These are phyloP conservation scores for Hesperophylax magnus DNA, from an alignment of 1,140 invertebrate species.

Conservation along the genomic window DNA sequence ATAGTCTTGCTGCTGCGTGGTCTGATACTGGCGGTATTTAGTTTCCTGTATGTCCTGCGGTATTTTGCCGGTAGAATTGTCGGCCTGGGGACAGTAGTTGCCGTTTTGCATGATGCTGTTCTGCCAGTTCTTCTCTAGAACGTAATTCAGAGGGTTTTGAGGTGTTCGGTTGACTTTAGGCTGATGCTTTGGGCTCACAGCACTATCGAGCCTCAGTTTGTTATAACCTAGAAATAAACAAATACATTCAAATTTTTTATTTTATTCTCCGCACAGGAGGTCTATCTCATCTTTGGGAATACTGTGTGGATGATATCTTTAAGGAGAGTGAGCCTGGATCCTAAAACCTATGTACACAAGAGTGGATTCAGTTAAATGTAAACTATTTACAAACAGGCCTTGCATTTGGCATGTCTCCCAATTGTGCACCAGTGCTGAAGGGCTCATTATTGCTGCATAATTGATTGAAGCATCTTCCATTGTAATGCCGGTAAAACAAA, in stretches of 20 bases:
- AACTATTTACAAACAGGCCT: too few species aligned
- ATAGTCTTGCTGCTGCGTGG: not conserved
- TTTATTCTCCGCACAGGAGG: slow-evolving; percentile 23
- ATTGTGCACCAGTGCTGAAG: too few species aligned
- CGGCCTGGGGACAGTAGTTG: slow-evolving; percentile 44
- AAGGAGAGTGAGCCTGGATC: slow-evolving; percentile 62
- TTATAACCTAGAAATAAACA: slow-evolving; percentile 61
- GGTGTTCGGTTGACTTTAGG: slow-evolving; percentile 41
- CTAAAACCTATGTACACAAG: slow-evolving; percentile 50
- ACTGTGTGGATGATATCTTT: too few species aligned
- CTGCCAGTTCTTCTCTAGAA: slow-evolving; percentile 54
- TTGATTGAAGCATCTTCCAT: too few species aligned
- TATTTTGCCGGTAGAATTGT: slow-evolving; percentile 25
- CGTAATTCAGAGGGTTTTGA: slow-evolving; percentile 55
- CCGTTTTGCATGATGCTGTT: slow-evolving; percentile 53
- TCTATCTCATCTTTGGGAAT: too few species aligned
- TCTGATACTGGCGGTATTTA: not conserved
- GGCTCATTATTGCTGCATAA: too few species aligned
- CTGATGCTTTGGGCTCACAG: slow-evolving; percentile 67
- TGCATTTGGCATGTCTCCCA: too few species aligned
- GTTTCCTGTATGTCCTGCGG: slow-evolving; percentile 2
- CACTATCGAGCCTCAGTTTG: slow-evolving; percentile 67
- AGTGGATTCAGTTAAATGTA: slow-evolving; percentile 17
- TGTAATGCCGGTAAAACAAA: too few species aligned
- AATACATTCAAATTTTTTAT: not conserved